phyloP scores from a whole-genome alignment of 2,888 invertebrate species.

The Hypercompe scribonia region DNA sequence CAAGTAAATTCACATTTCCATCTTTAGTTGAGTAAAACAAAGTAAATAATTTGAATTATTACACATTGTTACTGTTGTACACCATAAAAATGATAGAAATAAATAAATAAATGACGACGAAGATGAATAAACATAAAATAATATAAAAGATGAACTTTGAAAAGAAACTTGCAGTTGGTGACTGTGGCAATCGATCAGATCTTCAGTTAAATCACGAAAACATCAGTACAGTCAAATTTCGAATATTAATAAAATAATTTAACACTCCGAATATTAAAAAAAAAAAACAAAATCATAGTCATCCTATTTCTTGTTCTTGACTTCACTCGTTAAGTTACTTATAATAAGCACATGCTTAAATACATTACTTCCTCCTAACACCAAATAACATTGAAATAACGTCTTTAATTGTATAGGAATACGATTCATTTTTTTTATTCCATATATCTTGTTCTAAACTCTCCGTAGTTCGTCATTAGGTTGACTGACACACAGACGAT shows the following conservation, averaged over 20 bases:
- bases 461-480: conserved; percentile 34
- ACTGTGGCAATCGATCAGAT: not conserved
- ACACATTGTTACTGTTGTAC: not conserved
- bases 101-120: not conserved
- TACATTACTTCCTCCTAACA: conserved; percentile 73
- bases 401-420: conserved; percentile 50
- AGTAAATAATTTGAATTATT: not conserved
- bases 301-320: conserved; percentile 58
- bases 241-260: not conserved
- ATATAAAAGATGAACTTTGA: not conserved
- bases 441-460: conserved; percentile 19
- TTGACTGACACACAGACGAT: conserved; percentile 34
- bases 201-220: not conserved
- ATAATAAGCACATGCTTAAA: conserved; percentile 73
- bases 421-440: conserved; percentile 51
- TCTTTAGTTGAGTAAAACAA: not conserved
- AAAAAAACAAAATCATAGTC: conserved; percentile 45
- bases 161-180: not conserved
- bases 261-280: not conserved
- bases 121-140: no score
- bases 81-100: not conserved
- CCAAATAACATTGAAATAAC: conserved; percentile 42
- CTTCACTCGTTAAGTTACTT: conserved; percentile 68
- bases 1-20: not conserved
- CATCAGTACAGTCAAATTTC: not conserved